Base-by-base conservation (phyloP, 2,797 vertebrate genomes). In the Sphenodon punctatus region DNA sequence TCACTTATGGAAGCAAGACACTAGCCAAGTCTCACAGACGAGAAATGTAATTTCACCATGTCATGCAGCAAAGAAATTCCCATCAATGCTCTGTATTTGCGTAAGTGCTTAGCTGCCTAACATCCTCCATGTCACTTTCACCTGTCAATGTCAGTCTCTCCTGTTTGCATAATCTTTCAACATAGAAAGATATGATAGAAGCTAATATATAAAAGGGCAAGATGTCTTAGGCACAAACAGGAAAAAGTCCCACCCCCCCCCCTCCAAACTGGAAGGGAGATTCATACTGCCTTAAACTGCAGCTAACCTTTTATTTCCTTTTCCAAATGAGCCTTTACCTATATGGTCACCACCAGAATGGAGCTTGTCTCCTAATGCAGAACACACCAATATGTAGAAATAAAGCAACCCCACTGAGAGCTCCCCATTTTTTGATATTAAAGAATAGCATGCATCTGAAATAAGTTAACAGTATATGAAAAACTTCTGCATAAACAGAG, bases 161-260 rank as follows among this genome's bases (percentile, higher is more conserved):
- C 32, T 36, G 20, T 23, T 36, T 36, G 5, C 36, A 20, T 36
- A 55, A 22, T 36, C 19, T 22, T 32, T 36, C 32, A 32, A 34
- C 20, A 32, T 3, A 34, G 51, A 27, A 53, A 8, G 51, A 53
- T 7, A n/a, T n/a, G n/a, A 20, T 20, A 32, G 27, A 51, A 15
- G 60, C 36, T 56, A 45, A 23, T 83, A 71, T 80, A 59, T 32
- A 48, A 84, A 88, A 48, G 78, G 9, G 30, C 0, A 0, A 68
- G 34, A 36, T 10, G 55, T 61, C 88, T 70, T 88, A 66, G 81
- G 74, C 55, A 81, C 77, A 90, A 81, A 91, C 75, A 77, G 74
- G 30, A 89, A 59, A 76, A 27, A 45, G 43, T 45, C 86, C 75
- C 68, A 65, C n/a, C n/a, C n/a, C n/a, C n/a, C n/a, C n/a, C n/a